These are phyloP conservation scores for Orchestia grillus DNA, from an alignment of 1,140 invertebrate genomes.

Conservation along the genomic window DNA sequence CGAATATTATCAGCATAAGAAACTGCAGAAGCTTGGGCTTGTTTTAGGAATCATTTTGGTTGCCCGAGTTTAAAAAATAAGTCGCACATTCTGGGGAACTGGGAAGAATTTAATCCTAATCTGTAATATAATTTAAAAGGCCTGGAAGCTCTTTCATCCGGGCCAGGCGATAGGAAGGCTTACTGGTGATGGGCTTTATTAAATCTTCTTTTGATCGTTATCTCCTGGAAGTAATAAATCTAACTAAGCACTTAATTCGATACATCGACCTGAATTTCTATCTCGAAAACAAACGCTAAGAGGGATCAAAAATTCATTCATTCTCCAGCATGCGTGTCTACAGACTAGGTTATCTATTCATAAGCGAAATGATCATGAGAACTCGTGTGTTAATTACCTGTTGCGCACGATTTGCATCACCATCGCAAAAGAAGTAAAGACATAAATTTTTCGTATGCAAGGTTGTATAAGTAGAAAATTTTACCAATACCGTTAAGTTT, in stretches of 20 bases:
- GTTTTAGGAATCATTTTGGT: neutral
- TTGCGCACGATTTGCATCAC: no score
- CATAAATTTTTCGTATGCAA: no score
- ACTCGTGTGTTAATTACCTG: no score
- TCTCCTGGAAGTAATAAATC: neutral
- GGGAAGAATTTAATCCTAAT: neutral
- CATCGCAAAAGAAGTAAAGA: no score
- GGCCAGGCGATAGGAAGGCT: neutral
- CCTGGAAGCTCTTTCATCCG: neutral
- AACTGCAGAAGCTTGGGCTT: neutral
- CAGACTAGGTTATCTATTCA: no score
- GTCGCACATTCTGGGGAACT: neutral
- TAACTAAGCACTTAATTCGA: neutral
- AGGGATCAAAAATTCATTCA: no score
- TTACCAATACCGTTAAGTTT: no score
- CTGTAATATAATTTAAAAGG: neutral
- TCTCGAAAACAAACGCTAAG: no score
- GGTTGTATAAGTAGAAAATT: no score
- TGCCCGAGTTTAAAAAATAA: neutral
- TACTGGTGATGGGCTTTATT: conserved; percentile 1
- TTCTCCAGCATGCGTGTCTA: no score
- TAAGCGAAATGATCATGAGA: no score
- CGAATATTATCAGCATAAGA: neutral
- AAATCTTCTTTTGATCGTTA: neutral
- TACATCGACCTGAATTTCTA: neutral